Percentiles rank a stretch among this genome's conserved stretches.
These are phyloP conservation scores for Periophthalmus modestus DNA, from an alignment of 2,113 vertebrate genomes.

Conservation along the genomic window DNA sequence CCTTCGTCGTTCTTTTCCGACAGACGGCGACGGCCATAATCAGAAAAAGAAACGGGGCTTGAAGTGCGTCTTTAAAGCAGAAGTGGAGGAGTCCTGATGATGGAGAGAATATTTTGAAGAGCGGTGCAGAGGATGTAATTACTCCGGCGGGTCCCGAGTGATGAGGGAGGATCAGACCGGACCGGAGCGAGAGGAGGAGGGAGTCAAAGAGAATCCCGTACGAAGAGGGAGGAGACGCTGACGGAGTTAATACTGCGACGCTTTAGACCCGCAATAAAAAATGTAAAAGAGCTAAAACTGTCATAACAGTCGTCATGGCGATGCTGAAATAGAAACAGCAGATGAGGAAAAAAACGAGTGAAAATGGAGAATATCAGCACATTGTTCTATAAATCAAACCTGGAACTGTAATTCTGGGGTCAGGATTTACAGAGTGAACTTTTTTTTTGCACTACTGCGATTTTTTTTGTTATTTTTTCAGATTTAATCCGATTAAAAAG, in stretches of 20 bases:
- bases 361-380: no score
- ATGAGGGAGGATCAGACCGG: conserved; percentile 50
- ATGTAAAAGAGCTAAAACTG: conserved; percentile 33
- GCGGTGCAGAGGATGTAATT: conserved; percentile 50
- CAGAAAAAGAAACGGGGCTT: no score
- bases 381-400: no score
- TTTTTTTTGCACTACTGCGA: no score
- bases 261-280: conserved; percentile 32
- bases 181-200: conserved; percentile 34
- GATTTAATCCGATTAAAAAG: no score
- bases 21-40: no score
- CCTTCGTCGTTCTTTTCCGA: no score
- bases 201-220: conserved; percentile 56
- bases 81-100: conserved; percentile 20
- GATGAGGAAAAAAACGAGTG: no score
- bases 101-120: conserved; percentile 37
- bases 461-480: no score
- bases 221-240: conserved; percentile 36
- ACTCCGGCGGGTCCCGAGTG: conserved; percentile 37
- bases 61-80: not conserved
- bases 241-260: conserved; percentile 40
- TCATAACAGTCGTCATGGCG: conserved; percentile 47
- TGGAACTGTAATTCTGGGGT: no score
- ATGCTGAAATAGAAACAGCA: conserved; percentile 21
- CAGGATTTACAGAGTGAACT: no score